phyloP scores from a whole-genome alignment of 2,113 vertebrate species.

The western clawed frog (Xenopus tropicalis) region DNA sequence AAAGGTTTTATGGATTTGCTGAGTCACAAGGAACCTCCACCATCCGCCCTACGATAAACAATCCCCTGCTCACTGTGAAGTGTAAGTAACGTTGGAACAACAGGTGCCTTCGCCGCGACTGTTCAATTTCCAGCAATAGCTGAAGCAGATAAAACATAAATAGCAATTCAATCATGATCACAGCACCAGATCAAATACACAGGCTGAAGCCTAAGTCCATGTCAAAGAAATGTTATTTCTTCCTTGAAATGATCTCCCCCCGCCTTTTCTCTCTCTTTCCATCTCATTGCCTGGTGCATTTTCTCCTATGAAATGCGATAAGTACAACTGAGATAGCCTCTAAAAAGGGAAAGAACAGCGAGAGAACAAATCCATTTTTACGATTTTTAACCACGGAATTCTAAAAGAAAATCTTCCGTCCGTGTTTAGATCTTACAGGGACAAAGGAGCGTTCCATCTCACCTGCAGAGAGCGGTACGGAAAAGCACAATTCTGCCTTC shows the following conservation, averaged over 20 bases:
- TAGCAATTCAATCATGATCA: conserved; percentile 39
- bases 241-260: conserved; percentile 16
- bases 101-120: conserved; percentile 27
- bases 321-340: conserved; percentile 24
- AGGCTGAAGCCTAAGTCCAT: conserved; percentile 12
- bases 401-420: not conserved
- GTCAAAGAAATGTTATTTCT: conserved; percentile 30
- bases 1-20: too few relatives aligned
- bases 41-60: conserved; percentile 1
- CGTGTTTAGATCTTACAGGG: not conserved
- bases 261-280: conserved; percentile 19
- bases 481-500: too few relatives aligned
- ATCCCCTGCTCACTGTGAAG: conserved; percentile 2
- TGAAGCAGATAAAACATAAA: conserved; percentile 41
- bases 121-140: conserved; percentile 32
- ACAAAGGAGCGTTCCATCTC: too few relatives aligned
- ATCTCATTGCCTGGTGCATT: conserved; percentile 34
- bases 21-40: too few relatives aligned
- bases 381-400: not conserved
- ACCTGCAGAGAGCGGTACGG: too few relatives aligned
- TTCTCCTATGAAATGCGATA: conserved; percentile 12
- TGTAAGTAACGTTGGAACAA: conserved; percentile 6
- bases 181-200: conserved; percentile 38
- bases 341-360: conserved; percentile 15
- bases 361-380: conserved; percentile 23